Base-by-base conservation (phyloP, 2,888 invertebrate genomes). In the Camponotus fellah region DNA sequence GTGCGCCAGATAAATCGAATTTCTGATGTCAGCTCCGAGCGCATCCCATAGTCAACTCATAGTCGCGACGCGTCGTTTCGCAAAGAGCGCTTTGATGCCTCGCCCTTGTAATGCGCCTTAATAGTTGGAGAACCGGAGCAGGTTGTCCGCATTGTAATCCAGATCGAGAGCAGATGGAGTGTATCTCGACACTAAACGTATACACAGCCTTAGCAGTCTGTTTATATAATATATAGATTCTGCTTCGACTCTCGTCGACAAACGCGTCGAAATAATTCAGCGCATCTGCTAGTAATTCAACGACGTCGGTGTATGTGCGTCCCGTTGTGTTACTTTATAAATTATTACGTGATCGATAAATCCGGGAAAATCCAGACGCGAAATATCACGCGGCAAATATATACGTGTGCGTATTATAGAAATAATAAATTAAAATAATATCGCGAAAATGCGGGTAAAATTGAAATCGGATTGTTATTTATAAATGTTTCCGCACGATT, bases 11-110 rank as follows among this genome's bases (percentile, higher is more conserved):
- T 69, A 77, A 68, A 68, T 66, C 68, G 43, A 43, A 68, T 77
- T 77, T 77, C 40, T 40, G 40, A 56, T 77, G 56, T 77, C 53
- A 49, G 76, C 65, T 49, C n/a, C 40, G 37, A 77, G 68, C 56
- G 32, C 77, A 58, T 69, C 56, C 43, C 68, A 49, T 53, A 53
- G 53, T 53, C 53, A 53, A 53, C 21, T 17, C 34, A 26, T 43
- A 69, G 56, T 69, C 77, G 49, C 53, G 53, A 58, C 40, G 32
- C 65, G 53, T 53, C 76, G 65, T 76, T 76, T 65, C 65, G 76
- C 58, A 77, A 77, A 77, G 69, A 6, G 53, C 53, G 43, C 77
- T 77, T 77, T 77, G 77, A 77, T 69, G 68, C 69, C 43, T 32
- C 32, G 17, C 8, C 10, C 53, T n/a, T 53, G 77, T 69, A 69